These are phyloP conservation scores for Teleogryllus occipitalis DNA, from an alignment of 1,140 invertebrate species.

Conservation along the genomic window DNA sequence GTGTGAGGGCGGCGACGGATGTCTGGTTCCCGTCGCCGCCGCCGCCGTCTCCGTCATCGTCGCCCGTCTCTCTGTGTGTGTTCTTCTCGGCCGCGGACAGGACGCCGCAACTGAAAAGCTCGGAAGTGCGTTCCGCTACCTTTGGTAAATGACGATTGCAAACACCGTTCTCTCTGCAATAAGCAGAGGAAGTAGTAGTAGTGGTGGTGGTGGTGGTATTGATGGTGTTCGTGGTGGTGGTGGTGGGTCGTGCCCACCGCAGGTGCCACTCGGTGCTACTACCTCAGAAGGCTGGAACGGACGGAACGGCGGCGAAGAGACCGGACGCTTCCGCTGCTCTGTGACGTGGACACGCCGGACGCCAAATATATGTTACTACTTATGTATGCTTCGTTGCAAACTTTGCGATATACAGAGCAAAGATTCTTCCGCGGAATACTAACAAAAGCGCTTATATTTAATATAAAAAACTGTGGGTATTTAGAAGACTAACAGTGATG, in stretches of 20 bases:
- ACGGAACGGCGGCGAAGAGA: neutral
- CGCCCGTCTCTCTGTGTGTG: neutral
- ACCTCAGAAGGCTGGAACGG: neutral
- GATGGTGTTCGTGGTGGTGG: neutral
- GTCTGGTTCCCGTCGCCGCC: neutral
- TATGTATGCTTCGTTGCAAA: slow-evolving; percentile 1
- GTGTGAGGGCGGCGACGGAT: neutral
- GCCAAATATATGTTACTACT: neutral
- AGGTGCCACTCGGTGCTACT: neutral
- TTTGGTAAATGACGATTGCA: no score
- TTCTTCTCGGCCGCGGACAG: no score
- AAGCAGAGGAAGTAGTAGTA: no score
- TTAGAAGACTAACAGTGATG: neutral
- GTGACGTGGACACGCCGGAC: neutral
- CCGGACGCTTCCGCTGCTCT: neutral
- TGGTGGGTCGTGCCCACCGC: neutral
- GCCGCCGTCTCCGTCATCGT: neutral
- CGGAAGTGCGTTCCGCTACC: no score
- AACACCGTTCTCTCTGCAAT: no score
- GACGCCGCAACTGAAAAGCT: no score
- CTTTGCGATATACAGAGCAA: neutral
- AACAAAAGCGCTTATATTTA: slow-evolving; percentile 5
- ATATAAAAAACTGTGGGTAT: neutral
- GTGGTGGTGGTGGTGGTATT: no score
- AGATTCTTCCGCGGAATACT: neutral